phyloP scores from a whole-genome alignment of 1,140 invertebrate species.

The Contarinia nasturtii region DNA sequence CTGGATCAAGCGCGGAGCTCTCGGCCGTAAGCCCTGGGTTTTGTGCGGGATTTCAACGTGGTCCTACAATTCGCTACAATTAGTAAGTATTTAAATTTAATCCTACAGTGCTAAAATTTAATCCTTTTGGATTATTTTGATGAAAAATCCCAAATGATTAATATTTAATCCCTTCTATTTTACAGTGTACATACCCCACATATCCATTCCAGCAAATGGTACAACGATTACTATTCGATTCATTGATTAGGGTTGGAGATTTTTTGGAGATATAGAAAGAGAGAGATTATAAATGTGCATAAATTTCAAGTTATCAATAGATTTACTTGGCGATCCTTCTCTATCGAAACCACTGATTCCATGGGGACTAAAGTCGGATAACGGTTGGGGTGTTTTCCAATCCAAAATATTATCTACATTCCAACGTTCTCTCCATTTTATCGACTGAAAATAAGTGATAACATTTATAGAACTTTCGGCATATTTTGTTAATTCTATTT shows the following conservation, averaged over 20 bases:
- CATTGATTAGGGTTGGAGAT: neutral
- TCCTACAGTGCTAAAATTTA: no score
- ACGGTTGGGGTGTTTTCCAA: slow-evolving; percentile 50
- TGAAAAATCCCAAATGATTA: no score
- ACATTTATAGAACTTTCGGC: neutral
- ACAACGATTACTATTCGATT: slow-evolving; percentile 37
- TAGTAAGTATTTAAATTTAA: no score
- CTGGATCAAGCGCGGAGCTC: no score
- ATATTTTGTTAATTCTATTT: neutral
- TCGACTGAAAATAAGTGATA: slow-evolving; percentile 32
- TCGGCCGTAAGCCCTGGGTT: no score
- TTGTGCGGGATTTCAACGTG: no score
- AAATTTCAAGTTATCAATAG: no score
- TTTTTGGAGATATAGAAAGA: neutral
- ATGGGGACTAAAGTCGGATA: slow-evolving; percentile 53
- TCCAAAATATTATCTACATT: slow-evolving; percentile 44
- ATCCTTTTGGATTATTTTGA: no score
- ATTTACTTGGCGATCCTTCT: slow-evolving; percentile 63
- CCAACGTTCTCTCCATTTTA: slow-evolving; percentile 54
- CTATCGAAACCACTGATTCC: slow-evolving; percentile 63
- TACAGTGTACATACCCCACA: no score
- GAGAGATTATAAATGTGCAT: neutral
- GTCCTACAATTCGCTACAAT: no score
- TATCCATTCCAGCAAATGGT: slow-evolving; percentile 51
- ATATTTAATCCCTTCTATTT: no score